A percentile compares a stretch with the other conserved stretches of the same genome.
These are phyloP conservation scores for Archips crataeganus DNA, from an alignment of 2,888 invertebrate genomes.

Conservation along the genomic window DNA sequence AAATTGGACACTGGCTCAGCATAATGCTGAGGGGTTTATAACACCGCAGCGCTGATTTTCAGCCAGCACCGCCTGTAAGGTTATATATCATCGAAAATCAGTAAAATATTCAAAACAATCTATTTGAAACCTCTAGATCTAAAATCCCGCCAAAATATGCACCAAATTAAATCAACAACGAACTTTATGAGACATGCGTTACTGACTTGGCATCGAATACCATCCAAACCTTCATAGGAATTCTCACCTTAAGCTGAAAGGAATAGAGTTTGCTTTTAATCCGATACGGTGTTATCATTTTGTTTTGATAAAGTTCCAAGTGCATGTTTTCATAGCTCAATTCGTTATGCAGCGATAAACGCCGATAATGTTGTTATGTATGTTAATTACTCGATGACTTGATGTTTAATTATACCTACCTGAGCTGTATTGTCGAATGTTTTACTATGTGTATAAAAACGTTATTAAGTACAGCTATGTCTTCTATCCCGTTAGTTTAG, in stretches of 20 bases:
- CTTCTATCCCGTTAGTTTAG: background rate
- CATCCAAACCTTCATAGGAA: background rate
- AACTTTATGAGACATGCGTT: conserved; percentile 4
- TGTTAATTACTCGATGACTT: conserved; percentile 12
- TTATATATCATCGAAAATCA: background rate
- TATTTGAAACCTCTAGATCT: conserved; percentile 16
- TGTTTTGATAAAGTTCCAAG: conserved; percentile 35
- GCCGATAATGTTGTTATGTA: conserved; percentile 22
- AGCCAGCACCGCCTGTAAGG: too few relatives aligned
- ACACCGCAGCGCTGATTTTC: too few relatives aligned
- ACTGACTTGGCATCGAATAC: conserved; percentile 24
- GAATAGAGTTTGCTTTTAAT: background rate
- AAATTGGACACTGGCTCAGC: too few relatives aligned
- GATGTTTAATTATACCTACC: background rate
- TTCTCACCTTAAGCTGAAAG: background rate
- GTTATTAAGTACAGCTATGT: background rate
- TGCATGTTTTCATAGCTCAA: conserved; percentile 8
- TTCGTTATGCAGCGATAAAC: conserved; percentile 10
- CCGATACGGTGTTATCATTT: conserved; percentile 18
- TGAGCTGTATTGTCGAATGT: background rate
- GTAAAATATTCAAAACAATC: background rate
- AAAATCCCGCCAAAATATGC: conserved; percentile 24
- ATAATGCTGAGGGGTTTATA: too few relatives aligned
- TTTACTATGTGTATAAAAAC: background rate
- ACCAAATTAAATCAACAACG: conserved; percentile 33